Conservation (phyloP, 2,797 vertebrate species). For the Cirrhinus molitorella region DNA sequence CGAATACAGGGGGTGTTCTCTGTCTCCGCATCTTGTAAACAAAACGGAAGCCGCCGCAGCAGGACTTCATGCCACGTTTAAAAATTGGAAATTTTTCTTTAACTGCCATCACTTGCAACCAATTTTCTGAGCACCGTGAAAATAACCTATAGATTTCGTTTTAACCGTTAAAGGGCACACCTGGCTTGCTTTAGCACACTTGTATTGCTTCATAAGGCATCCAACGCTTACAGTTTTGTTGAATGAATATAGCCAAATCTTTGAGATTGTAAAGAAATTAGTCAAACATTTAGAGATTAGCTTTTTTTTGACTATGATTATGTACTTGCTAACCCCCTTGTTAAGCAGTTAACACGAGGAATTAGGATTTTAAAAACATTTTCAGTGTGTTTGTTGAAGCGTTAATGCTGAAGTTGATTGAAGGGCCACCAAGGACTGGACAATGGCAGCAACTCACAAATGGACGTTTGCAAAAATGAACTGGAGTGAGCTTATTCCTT, state of each 20-base stretch:
- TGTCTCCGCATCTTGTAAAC: conserved; percentile 70
- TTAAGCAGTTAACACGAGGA: background rate
- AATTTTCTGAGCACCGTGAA: conserved; percentile 9
- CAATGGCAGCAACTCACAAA: background rate
- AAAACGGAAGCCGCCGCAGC: conserved; percentile 59
- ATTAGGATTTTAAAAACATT: background rate
- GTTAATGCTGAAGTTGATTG: background rate
- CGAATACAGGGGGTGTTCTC: conserved; percentile 69
- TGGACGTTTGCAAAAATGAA: background rate
- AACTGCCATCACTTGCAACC: background rate
- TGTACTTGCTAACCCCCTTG: background rate
- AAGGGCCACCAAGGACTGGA: background rate
- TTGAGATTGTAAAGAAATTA: background rate
- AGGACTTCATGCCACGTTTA: conserved; percentile 24
- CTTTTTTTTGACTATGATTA: no score
- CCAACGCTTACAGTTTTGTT: background rate
- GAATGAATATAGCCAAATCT: background rate
- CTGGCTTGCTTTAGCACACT: conserved; percentile 13
- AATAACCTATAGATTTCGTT: conserved; percentile 7
- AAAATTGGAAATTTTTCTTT: conserved; percentile 2
- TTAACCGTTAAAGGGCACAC: background rate
- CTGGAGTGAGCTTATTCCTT: background rate
- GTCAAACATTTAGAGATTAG: background rate
- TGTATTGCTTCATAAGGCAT: background rate
- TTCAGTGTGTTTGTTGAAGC: background rate